phyloP scores from a whole-genome alignment of 2,888 invertebrate genomes.

The Drymonia ruficornis region DNA sequence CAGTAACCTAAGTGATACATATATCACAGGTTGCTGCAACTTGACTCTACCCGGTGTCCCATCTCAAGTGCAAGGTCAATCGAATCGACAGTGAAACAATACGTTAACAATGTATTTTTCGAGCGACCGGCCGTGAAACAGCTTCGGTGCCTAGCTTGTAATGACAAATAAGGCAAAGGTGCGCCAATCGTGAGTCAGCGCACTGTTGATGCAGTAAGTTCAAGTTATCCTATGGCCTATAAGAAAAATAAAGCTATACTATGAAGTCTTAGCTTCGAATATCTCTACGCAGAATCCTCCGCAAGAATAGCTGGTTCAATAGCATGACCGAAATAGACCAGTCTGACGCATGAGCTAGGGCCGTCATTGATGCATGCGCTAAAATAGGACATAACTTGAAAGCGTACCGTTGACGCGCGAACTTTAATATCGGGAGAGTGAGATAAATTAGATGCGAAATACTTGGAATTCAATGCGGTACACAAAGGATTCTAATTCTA shows the following conservation, averaged over 20 bases:
- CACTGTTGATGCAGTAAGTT: slow-evolving; percentile 24
- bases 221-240: no score
- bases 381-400: slow-evolving; percentile 66
- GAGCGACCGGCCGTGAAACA: slow-evolving; percentile 32
- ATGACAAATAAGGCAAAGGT: slow-evolving; percentile 42
- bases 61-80: slow-evolving; percentile 4
- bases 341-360: slow-evolving; percentile 64
- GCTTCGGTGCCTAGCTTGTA: slow-evolving; percentile 31
- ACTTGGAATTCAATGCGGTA: slow-evolving; percentile 48
- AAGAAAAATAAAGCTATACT: slow-evolving; percentile 22
- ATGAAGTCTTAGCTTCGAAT: slow-evolving; percentile 26
- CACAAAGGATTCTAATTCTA: slow-evolving; percentile 53
- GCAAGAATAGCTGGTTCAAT: slow-evolving; percentile 37
- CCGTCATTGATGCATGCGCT: slow-evolving; percentile 63
- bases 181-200: slow-evolving; percentile 36
- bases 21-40: not conserved
- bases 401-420: slow-evolving; percentile 54
- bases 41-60: not conserved
- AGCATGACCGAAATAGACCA: slow-evolving; percentile 58
- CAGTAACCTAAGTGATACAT: no score
- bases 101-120: slow-evolving; percentile 4
- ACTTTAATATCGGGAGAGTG: slow-evolving; percentile 57
- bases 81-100: not conserved
- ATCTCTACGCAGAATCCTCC: slow-evolving; percentile 20
- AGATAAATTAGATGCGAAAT: slow-evolving; percentile 45